phyloP scores from a whole-genome alignment of 2,888 invertebrate genomes.

The Baronia brevicornis region DNA sequence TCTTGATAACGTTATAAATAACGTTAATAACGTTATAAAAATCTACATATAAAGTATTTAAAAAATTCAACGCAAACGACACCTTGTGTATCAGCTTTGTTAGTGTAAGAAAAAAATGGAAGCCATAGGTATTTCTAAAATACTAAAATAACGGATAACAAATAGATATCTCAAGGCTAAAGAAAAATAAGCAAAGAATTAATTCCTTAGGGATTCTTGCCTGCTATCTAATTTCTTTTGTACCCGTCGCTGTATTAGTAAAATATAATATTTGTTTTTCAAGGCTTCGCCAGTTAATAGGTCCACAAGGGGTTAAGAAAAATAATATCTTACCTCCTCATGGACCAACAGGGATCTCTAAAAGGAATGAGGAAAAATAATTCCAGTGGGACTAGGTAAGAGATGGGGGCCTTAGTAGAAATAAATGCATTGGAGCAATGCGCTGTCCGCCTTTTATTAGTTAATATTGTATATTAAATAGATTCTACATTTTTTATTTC shows the following conservation, averaged over 20 bases:
- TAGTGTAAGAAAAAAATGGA: no score
- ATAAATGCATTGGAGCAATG: slow-evolving; percentile 5
- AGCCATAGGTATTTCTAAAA: no score
- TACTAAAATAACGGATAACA: no score
- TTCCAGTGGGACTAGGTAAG: slow-evolving; percentile 11
- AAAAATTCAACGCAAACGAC: no score
- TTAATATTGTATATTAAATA: slow-evolving; percentile 4
- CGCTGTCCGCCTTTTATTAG: slow-evolving; percentile 1
- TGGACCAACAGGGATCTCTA: slow-evolving; percentile 13
- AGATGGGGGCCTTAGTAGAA: slow-evolving; percentile 16
- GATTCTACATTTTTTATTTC: not conserved
- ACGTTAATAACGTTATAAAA: no score
- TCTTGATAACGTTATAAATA: no score
- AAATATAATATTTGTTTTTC: slow-evolving; percentile 14
- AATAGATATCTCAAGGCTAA: slow-evolving; percentile 1
- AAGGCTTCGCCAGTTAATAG: slow-evolving; percentile 12
- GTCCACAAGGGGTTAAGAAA: slow-evolving; percentile 9
- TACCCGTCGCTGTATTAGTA: slow-evolving; percentile 9
- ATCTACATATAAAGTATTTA: no score
- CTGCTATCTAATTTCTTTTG: slow-evolving; percentile 3
- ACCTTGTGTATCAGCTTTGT: no score
- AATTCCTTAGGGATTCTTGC: slow-evolving; percentile 5
- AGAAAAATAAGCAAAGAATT: not conserved
- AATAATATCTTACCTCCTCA: slow-evolving; percentile 13
- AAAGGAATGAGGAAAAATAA: slow-evolving; percentile 16